Percentiles rank a stretch among this genome's conserved stretches.
Conservation (phyloP, 2,113 vertebrate genomes). For the Forbesichthys papilliferus region DNA sequence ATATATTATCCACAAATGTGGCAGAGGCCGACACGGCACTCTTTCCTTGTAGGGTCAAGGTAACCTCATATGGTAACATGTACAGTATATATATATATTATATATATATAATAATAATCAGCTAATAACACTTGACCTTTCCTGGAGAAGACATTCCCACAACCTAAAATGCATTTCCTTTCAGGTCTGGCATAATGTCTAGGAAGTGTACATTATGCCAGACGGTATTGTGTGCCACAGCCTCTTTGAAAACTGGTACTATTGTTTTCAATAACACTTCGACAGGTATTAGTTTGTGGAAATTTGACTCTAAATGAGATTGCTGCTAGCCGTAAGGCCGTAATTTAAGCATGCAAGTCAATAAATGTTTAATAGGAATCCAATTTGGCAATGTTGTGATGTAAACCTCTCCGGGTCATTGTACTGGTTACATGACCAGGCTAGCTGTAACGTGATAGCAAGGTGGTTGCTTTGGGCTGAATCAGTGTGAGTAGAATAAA, state of each 20-base stretch:
- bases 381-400: neutral
- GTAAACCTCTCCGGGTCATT: slow-evolving; percentile 6
- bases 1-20: neutral
- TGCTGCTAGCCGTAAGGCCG: neutral
- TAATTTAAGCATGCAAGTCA: no score
- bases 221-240: slow-evolving; percentile 24
- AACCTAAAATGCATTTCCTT: slow-evolving; percentile 38
- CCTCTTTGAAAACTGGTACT: slow-evolving; percentile 6
- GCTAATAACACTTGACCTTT: slow-evolving; percentile 19
- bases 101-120: neutral
- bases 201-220: slow-evolving; percentile 13
- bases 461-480: slow-evolving; percentile 32
- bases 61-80: neutral
- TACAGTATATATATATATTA: no score
- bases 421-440: slow-evolving; percentile 18
- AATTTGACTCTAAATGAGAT: neutral
- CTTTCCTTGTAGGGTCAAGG: slow-evolving; percentile 32
- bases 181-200: slow-evolving; percentile 22
- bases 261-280: slow-evolving; percentile 10
- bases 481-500: slow-evolving; percentile 44
- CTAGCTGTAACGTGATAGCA: slow-evolving; percentile 20
- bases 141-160: slow-evolving; percentile 40
- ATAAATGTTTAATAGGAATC: neutral
- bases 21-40: slow-evolving; percentile 9
- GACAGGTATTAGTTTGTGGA: neutral